These are phyloP conservation scores for Baronia brevicornis DNA, from an alignment of 2,888 invertebrate species.

Conservation along the genomic window DNA sequence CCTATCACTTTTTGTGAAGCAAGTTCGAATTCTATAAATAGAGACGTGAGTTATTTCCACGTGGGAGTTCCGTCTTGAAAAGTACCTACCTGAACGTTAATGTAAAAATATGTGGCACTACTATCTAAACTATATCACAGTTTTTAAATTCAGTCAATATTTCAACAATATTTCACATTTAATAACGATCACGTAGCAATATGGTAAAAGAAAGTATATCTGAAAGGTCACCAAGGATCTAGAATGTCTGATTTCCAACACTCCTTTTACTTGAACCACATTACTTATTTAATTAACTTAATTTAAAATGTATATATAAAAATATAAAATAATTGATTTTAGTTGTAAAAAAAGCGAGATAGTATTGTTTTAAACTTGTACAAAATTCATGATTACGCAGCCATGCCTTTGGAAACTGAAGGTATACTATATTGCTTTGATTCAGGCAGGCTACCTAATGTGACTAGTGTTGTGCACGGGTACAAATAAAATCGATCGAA, in stretches of 20 bases:
- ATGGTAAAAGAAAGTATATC: slow-evolving; percentile 67
- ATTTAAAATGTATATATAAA: slow-evolving; percentile 44
- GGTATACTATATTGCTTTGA: slow-evolving; percentile 68
- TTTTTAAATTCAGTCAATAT: slow-evolving; percentile 35
- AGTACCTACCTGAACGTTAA: slow-evolving; percentile 60
- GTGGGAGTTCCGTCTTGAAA: slow-evolving; percentile 64
- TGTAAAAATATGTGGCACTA: slow-evolving; percentile 50
- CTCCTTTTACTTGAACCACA: slow-evolving; percentile 53
- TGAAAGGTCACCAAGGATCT: slow-evolving; percentile 72
- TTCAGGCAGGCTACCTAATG: slow-evolving; percentile 47
- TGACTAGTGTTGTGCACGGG: slow-evolving; percentile 64
- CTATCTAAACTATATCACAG: slow-evolving; percentile 59
- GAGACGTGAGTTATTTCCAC: slow-evolving; percentile 71
- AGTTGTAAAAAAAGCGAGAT: slow-evolving; percentile 36
- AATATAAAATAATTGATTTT: slow-evolving; percentile 37
- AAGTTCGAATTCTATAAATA: slow-evolving; percentile 69
- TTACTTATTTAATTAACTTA: slow-evolving; percentile 50
- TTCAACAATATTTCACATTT: slow-evolving; percentile 34
- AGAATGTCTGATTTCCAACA: slow-evolving; percentile 53
- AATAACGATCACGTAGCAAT: slow-evolving; percentile 50
- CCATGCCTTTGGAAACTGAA: slow-evolving; percentile 62
- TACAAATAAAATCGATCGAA: slow-evolving; percentile 46
- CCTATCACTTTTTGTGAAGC: slow-evolving; percentile 54
- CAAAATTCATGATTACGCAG: slow-evolving; percentile 51
- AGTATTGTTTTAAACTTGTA: slow-evolving; percentile 15